These are phyloP conservation scores for Rhamphomyia laevipes DNA, from an alignment of 2,888 invertebrate genomes.

Conservation along the genomic window DNA sequence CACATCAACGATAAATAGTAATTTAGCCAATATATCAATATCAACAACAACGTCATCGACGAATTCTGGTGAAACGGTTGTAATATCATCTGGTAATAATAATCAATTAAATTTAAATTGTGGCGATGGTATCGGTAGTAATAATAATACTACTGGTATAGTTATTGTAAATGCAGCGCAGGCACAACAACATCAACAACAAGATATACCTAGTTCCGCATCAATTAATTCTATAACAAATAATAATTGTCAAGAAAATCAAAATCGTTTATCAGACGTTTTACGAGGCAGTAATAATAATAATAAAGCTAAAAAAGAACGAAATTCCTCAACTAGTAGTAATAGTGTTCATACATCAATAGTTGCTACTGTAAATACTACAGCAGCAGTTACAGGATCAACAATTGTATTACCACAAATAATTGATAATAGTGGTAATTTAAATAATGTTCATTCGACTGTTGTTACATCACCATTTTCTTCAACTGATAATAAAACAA, in stretches of 20 bases:
- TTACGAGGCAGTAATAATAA: constrained; percentile 51
- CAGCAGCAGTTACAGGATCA: constrained; percentile 6
- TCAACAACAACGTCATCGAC: too few relatives aligned
- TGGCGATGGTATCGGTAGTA: background rate
- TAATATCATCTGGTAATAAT: background rate
- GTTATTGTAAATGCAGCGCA: constrained; percentile 1
- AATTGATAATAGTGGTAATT: constrained; percentile 24
- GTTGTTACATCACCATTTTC: constrained; percentile 47
- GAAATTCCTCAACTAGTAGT: constrained; percentile 19
- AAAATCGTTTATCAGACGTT: constrained; percentile 61
- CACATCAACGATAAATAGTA: background rate
- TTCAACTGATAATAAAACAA: constrained; percentile 32
- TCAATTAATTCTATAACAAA: constrained; percentile 28
- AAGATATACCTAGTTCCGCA: constrained; percentile 23
- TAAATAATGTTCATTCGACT: constrained; percentile 38
- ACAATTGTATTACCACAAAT: constrained; percentile 20
- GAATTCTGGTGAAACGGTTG: background rate
- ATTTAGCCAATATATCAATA: background rate
- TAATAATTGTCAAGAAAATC: constrained; percentile 40
- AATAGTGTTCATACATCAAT: constrained; percentile 12
- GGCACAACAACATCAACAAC: constrained; percentile 20
- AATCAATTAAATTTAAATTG: background rate
- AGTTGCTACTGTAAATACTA: constrained; percentile 5
- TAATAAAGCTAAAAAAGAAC: constrained; percentile 32
- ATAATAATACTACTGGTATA: background rate